A percentile compares a stretch with the other conserved stretches of the same genome.
Conservation (phyloP, 2,113 vertebrate species). For the Grammomys dolichurus region DNA sequence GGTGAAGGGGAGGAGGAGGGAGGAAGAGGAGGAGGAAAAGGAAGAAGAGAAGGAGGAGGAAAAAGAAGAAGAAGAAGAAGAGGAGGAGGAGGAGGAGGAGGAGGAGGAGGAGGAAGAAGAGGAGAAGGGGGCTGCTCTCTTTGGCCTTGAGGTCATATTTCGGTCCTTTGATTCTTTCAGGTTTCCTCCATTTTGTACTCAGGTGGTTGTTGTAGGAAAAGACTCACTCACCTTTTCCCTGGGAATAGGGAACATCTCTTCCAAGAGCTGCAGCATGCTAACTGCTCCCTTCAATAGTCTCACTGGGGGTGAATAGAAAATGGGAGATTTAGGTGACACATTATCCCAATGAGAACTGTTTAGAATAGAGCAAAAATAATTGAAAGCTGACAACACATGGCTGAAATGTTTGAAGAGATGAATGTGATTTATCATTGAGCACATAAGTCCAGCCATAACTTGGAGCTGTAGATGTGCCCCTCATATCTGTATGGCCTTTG, state of each 20-base stretch:
- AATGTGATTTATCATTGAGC: constrained; percentile 77
- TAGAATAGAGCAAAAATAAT: constrained; percentile 77
- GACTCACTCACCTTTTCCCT: constrained; percentile 9
- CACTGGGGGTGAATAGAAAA: constrained; percentile 77
- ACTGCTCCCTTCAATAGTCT: constrained; percentile 71
- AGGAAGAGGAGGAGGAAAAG: too few relatives aligned
- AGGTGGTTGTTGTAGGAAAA: background rate
- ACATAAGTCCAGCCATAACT: constrained; percentile 64
- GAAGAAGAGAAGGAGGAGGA: too few relatives aligned
- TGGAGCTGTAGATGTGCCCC: constrained; percentile 55
- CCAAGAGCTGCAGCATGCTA: constrained; percentile 62
- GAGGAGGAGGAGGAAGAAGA: too few relatives aligned
- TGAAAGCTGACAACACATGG: constrained; percentile 79
- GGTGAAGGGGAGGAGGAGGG: background rate
- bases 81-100: too few relatives aligned
- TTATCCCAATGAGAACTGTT: constrained; percentile 72
- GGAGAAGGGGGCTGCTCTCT: background rate
- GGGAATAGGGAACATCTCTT: constrained; percentile 60
- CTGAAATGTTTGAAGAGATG: constrained; percentile 77
- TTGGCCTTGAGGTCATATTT: constrained; percentile 33
- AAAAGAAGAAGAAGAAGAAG: background rate
- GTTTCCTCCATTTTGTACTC: constrained; percentile 53
- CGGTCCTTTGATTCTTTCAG: constrained; percentile 55
- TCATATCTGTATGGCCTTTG: constrained; percentile 70
- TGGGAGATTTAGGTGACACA: constrained; percentile 78